Percentiles rank a stretch among this genome's conserved stretches.
These are phyloP conservation scores for Spatulosminthurus flaviceps DNA, from an alignment of 2,888 invertebrate species.

Conservation along the genomic window DNA sequence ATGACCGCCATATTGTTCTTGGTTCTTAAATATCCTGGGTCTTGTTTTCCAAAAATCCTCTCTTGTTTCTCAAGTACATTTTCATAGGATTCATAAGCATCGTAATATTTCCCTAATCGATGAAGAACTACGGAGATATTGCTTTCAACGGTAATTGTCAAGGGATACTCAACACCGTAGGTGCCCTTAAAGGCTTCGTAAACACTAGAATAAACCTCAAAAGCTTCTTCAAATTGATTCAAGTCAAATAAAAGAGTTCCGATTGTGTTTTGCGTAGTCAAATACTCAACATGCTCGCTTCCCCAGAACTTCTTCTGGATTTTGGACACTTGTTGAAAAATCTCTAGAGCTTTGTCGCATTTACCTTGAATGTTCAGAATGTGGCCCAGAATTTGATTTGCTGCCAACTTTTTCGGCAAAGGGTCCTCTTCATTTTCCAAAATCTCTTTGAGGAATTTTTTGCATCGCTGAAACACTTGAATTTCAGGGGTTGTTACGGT, in stretches of 20 bases:
- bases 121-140: not conserved
- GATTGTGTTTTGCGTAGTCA: not conserved
- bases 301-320: not conserved
- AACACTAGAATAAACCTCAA: not conserved
- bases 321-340: constrained; percentile 9
- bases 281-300: not conserved
- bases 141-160: not conserved
- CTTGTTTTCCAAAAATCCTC: not conserved
- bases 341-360: not conserved
- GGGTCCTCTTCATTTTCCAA: not conserved
- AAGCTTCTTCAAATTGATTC: not conserved
- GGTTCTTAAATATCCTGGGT: not conserved
- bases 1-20: constrained; percentile 1
- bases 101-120: not conserved
- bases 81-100: not conserved
- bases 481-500: no score
- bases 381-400: not conserved
- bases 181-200: not conserved
- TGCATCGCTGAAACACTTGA: not conserved
- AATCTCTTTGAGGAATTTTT: not conserved
- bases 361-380: not conserved
- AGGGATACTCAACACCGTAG: constrained; percentile 4
- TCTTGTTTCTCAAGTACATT: not conserved
- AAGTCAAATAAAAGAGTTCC: not conserved
- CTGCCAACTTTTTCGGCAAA: not conserved